A percentile compares a stretch with the other conserved stretches of the same genome.
Conservation (phyloP, 2,113 vertebrate species). For the Tyrannus savana region DNA sequence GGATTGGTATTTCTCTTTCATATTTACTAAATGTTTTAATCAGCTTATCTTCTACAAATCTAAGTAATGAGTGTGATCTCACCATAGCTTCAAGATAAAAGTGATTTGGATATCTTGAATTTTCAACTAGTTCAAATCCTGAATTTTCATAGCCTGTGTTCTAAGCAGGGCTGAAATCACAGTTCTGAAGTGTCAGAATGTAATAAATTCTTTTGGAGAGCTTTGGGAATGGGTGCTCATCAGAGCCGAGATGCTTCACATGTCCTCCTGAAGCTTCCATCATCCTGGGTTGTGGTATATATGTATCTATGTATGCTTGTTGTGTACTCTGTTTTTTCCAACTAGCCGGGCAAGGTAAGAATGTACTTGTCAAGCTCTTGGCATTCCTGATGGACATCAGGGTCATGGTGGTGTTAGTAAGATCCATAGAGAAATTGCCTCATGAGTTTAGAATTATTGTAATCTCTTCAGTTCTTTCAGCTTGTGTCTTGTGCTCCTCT, state of each 20-base stretch:
- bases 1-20: neutral
- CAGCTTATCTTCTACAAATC: neutral
- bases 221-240: neutral
- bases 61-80: neutral
- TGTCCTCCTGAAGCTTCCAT: neutral
- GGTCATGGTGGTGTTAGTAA: neutral
- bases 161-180: neutral
- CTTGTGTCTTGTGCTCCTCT: neutral
- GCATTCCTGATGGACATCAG: neutral
- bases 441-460: neutral
- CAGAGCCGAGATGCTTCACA: neutral
- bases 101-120: neutral
- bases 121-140: neutral
- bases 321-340: rapidly evolving
- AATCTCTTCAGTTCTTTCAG: neutral
- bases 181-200: neutral
- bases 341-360: neutral
- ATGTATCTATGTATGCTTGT: neutral
- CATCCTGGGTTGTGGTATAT: rapidly evolving
- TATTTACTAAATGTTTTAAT: neutral
- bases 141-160: neutral
- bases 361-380: neutral
- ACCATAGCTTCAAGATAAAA: neutral
- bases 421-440: neutral
- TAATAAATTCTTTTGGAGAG: rapidly evolving